Evolutionary conservation across 2,113 vertebrate genomes (phyloP).

Genomic region (Poeciliopsis retropinna): DNA sequence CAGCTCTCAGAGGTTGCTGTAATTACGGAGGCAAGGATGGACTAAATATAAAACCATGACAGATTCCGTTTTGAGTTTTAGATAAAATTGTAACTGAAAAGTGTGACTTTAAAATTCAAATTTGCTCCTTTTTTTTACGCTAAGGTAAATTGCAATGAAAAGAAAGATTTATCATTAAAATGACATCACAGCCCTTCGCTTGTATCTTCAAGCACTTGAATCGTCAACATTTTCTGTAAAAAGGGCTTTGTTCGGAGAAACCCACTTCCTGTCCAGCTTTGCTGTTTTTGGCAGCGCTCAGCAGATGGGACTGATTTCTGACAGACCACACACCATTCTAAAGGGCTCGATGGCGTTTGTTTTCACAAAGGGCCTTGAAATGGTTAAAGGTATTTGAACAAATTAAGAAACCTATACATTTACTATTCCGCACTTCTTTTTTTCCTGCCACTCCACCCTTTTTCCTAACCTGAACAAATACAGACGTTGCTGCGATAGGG

Average conservation of each 20-base stretch:
- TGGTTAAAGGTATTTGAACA: constrained; percentile 66
- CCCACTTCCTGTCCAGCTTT: constrained; percentile 70
- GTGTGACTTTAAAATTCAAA: background rate
- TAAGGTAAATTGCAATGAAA: background rate
- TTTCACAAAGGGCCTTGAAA: constrained; percentile 65
- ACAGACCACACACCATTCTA: constrained; percentile 81
- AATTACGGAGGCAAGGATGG: constrained; percentile 10
- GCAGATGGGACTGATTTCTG: constrained; percentile 78
- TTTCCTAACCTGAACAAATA: constrained; percentile 41
- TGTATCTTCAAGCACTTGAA: constrained; percentile 29
- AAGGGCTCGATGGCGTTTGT: constrained; percentile 71
- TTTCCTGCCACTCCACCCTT: constrained; percentile 38
- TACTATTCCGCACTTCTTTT: constrained; percentile 28
- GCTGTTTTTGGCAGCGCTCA: constrained; percentile 77
- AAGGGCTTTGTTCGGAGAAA: constrained; percentile 69
- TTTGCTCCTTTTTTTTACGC: background rate
- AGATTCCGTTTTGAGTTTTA: background rate
- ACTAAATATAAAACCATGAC: constrained; percentile 5
- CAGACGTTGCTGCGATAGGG: constrained; percentile 43
- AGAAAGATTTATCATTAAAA: background rate
- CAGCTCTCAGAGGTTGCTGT: constrained; percentile 13
- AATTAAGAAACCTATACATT: constrained; percentile 70
- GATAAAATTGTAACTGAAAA: constrained; percentile 10
- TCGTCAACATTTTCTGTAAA: constrained; percentile 49
- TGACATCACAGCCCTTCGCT: constrained; percentile 15